Conservation (phyloP, 2,888 invertebrate species). For the Tenthredo distinguenda region DNA sequence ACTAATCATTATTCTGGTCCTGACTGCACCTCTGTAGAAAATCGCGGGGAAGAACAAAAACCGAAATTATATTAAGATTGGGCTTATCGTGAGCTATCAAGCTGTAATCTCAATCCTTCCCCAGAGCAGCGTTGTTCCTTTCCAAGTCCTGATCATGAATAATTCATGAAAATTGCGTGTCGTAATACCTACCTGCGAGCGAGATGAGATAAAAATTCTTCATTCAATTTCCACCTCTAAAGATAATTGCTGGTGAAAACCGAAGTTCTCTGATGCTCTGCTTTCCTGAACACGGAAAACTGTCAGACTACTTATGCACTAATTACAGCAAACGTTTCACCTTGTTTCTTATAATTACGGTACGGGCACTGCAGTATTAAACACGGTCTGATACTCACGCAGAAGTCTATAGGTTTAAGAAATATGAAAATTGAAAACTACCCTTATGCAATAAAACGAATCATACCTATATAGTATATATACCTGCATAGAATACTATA, state of each 20-base stretch:
- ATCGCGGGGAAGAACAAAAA: background rate
- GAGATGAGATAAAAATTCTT: slow-evolving; percentile 7
- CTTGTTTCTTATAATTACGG: too few species aligned
- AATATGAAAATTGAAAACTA: too few species aligned
- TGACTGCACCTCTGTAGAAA: slow-evolving; percentile 63
- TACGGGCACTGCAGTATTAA: too few species aligned
- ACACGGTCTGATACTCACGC: too few species aligned
- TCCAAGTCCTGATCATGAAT: slow-evolving; percentile 7
- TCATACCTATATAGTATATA: too few species aligned
- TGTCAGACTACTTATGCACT: too few species aligned
- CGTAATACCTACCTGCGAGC: slow-evolving; percentile 1
- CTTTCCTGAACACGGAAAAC: too few species aligned
- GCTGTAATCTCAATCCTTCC: background rate
- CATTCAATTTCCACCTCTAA: background rate
- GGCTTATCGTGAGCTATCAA: background rate
- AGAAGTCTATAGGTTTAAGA: too few species aligned
- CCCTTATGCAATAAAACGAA: too few species aligned
- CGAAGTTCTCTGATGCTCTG: background rate
- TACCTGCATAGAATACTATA: too few species aligned
- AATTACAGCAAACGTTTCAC: too few species aligned
- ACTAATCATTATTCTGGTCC: slow-evolving; percentile 58
- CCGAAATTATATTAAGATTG: slow-evolving; percentile 10
- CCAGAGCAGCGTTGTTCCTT: background rate
- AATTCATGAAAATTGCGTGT: slow-evolving; percentile 11
- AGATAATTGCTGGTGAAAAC: background rate